phyloP scores from a whole-genome alignment of 2,113 vertebrate genomes.

The Grus americana region DNA sequence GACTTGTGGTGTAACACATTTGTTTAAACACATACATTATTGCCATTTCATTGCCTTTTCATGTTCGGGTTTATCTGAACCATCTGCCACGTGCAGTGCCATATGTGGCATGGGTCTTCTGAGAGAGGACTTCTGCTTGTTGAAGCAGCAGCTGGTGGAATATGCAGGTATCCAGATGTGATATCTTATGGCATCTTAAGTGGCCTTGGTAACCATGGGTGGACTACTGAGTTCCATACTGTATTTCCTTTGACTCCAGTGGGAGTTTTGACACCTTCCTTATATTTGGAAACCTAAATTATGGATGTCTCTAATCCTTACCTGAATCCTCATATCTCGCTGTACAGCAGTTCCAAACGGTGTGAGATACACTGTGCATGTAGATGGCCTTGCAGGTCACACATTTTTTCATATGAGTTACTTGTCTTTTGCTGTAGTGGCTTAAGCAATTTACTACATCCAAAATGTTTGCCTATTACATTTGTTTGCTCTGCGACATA shows the following conservation, averaged over 20 bases:
- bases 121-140: neutral
- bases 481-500: neutral
- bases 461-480: neutral
- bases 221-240: neutral
- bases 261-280: neutral
- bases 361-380: neutral
- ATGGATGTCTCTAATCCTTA: neutral
- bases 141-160: neutral
- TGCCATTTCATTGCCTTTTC: neutral
- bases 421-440: neutral
- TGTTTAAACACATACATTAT: neutral
- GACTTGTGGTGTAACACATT: neutral
- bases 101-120: neutral
- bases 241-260: neutral
- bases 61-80: neutral
- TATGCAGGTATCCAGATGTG: neutral
- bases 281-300: neutral
- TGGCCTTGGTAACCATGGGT: neutral
- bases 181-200: neutral
- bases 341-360: rapidly evolving
- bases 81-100: neutral
- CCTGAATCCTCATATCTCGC: neutral
- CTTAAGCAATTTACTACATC: neutral
- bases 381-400: neutral
- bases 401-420: neutral